These are phyloP conservation scores for Phaetusa simplex DNA, from an alignment of 2,113 vertebrate species.

Conservation along the genomic window DNA sequence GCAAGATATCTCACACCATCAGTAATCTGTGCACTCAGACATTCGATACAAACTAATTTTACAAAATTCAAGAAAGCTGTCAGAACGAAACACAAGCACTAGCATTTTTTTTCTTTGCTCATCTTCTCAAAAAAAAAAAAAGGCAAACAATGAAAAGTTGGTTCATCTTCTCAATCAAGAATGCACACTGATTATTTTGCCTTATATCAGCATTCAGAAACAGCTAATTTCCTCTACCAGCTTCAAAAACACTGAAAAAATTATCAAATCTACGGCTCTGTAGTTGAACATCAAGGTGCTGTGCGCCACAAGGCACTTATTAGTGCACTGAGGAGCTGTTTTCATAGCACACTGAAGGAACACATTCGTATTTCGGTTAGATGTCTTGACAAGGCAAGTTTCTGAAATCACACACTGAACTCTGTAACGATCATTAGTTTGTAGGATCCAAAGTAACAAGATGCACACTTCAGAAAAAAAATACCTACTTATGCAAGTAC, in stretches of 20 bases:
- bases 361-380: rapidly evolving
- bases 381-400: not conserved
- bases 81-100: not conserved
- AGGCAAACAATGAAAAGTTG: not conserved
- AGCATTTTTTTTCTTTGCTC: not conserved
- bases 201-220: not conserved
- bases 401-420: not conserved
- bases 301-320: not conserved
- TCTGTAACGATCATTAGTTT: rapidly evolving
- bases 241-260: not conserved
- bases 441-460: not conserved
- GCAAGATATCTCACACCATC: conserved; percentile 48
- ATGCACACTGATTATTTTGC: not conserved
- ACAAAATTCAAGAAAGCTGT: not conserved
- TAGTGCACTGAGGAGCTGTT: not conserved
- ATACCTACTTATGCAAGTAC: not conserved
- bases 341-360: rapidly evolving
- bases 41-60: not conserved
- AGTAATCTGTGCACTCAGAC: not conserved
- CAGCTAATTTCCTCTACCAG: not conserved
- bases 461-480: rapidly evolving
- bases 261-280: not conserved
- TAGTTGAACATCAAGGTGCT: not conserved
- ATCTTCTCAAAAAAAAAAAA: not conserved
- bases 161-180: not conserved